Percentiles rank a stretch among this genome's conserved stretches.
phyloP scores from a whole-genome alignment of 2,888 invertebrate genomes.

The Troilus luridus region DNA sequence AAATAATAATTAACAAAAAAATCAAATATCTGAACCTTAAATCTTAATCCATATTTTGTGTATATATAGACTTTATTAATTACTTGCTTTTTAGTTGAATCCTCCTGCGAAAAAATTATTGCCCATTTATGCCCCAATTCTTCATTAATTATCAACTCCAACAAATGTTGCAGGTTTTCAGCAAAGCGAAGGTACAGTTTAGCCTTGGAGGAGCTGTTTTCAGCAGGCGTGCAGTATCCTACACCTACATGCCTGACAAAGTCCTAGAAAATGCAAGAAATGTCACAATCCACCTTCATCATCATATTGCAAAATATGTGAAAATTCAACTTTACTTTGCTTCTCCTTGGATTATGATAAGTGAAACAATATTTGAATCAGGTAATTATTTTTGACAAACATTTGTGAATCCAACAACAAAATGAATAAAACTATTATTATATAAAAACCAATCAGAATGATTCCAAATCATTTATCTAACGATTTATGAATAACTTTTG shows the following conservation, averaged over 20 bases:
- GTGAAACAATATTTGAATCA: conserved; percentile 77
- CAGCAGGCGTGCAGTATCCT: conserved; percentile 73
- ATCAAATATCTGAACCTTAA: no score
- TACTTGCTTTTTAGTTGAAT: no score
- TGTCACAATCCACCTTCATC: conserved; percentile 77
- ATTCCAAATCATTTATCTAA: background rate
- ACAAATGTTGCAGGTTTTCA: conserved; percentile 73
- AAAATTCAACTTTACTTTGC: conserved; percentile 78
- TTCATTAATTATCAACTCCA: background rate
- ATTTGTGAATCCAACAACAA: background rate
- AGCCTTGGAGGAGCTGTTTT: conserved; percentile 75
- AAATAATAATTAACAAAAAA: no score
- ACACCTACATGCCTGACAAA: conserved; percentile 75
- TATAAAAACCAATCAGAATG: background rate
- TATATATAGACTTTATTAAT: no score
- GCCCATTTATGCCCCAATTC: no score
- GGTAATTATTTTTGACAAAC: conserved; percentile 67
- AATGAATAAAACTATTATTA: background rate
- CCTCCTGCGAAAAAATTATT: no score
- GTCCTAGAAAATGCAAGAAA: conserved; percentile 78
- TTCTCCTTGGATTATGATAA: conserved; percentile 80
- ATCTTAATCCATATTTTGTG: no score
- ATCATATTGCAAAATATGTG: conserved; percentile 75
- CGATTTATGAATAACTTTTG: no score
- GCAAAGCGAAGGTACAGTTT: conserved; percentile 77